These are phyloP conservation scores for Gerris buenoi DNA, from an alignment of 1,140 invertebrate species.

Conservation along the genomic window DNA sequence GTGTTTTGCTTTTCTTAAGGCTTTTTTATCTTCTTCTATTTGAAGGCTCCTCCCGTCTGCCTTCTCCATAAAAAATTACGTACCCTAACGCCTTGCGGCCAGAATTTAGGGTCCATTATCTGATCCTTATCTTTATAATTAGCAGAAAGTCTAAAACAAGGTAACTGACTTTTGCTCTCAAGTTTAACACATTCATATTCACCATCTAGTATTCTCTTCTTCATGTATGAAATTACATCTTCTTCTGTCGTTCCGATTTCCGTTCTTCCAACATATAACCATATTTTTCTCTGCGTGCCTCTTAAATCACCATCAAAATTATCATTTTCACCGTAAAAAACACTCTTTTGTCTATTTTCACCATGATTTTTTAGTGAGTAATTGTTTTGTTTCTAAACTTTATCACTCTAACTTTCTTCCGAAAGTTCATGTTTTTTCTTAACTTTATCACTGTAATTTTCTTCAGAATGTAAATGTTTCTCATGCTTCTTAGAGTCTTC, in stretches of 20 bases:
- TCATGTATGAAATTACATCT: background rate
- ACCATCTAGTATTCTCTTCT: background rate
- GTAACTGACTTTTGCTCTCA: background rate
- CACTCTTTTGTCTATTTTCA: too few relatives aligned
- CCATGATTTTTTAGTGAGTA: too few relatives aligned
- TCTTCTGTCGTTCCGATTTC: background rate
- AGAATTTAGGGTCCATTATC: background rate
- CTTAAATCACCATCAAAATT: background rate
- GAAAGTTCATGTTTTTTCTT: too few relatives aligned
- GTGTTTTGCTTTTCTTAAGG: background rate
- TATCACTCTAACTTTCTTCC: too few relatives aligned
- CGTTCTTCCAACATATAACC: background rate
- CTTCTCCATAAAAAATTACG: background rate
- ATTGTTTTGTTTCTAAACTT: too few relatives aligned
- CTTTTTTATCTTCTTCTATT: background rate
- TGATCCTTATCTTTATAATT: background rate
- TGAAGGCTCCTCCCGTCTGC: background rate
- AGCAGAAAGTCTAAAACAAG: background rate
- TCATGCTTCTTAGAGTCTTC: too few relatives aligned
- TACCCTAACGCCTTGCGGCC: background rate
- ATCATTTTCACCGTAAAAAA: too few relatives aligned
- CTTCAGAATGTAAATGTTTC: too few relatives aligned
- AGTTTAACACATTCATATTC: background rate
- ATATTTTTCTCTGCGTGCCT: background rate
- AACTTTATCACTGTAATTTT: too few relatives aligned